A percentile compares a stretch with the other conserved stretches of the same genome.
These are phyloP conservation scores for Melikaiella ostensackeni DNA, from an alignment of 2,888 invertebrate genomes.

Conservation along the genomic window DNA sequence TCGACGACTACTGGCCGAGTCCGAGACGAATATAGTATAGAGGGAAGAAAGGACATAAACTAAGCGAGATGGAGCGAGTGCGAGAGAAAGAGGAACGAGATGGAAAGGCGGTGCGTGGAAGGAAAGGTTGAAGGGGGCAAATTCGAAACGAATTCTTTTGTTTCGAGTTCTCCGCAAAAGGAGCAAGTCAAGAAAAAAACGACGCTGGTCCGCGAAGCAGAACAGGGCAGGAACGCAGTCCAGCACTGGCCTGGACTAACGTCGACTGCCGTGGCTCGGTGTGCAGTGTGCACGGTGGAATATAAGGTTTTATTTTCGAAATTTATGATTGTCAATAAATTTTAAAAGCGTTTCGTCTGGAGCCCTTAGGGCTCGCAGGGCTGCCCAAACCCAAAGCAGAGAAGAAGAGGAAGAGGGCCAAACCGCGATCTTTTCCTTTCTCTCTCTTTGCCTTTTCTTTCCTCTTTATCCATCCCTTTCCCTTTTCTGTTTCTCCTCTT, in stretches of 20 bases:
- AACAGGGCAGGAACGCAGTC: constrained; percentile 47
- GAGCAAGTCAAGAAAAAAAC: constrained; percentile 62
- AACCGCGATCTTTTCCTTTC: constrained; percentile 55
- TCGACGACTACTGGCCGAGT: constrained; percentile 49
- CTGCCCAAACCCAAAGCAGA: constrained; percentile 73
- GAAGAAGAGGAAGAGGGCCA: constrained; percentile 59
- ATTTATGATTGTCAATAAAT: constrained; percentile 78
- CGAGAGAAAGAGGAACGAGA: constrained; percentile 46
- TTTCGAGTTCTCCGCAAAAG: constrained; percentile 72
- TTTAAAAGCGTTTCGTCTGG: constrained; percentile 78
- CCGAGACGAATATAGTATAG: constrained; percentile 27
- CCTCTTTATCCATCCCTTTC: constrained; percentile 52
- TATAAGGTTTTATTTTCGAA: constrained; percentile 78
- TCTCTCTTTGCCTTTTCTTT: constrained; percentile 51
- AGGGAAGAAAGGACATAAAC: constrained; percentile 47
- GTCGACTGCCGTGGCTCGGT: constrained; percentile 55
- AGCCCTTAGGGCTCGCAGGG: constrained; percentile 76
- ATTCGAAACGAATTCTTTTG: constrained; percentile 74
- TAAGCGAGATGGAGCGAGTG: constrained; percentile 52
- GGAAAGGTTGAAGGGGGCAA: constrained; percentile 64
- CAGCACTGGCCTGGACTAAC: constrained; percentile 49
- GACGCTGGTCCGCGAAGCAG: constrained; percentile 55
- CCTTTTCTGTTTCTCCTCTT: constrained; percentile 8
- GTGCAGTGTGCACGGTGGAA: constrained; percentile 64
- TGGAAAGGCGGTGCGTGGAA: constrained; percentile 43